Base-by-base conservation (phyloP, 2,888 invertebrate genomes). In the Ormia ochracea region DNA sequence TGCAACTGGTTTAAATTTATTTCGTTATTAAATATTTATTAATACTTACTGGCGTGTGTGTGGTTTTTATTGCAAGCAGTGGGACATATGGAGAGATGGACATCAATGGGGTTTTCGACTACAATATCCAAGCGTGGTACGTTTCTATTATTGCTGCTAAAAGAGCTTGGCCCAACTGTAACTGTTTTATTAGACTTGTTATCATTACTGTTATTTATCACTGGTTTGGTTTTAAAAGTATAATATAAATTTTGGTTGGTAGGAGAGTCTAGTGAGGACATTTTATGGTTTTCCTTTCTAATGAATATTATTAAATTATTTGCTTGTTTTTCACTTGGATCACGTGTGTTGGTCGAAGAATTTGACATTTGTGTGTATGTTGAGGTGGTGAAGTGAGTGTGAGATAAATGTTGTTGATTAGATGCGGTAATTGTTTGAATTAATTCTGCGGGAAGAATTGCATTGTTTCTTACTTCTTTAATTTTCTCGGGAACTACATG, bases 81-180 rank as follows among this genome's bases (percentile, higher is more conserved):
- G 4, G 86, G 85, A 70, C 88, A 88, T 70, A 85, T 85, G 63
- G 85, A 80, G 23, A 88, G 84, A 43, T 84, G 85, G 19, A 88
- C 78, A 78, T 88, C 87, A 58, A 88, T 82, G 41, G 87, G 86
- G 59, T 85, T 83, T 63, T 85, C 83, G 4, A 86, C 85, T 74
- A 83, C 84, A 28, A 88, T 81, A 31, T 86, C 85, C 4, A 88
- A 82, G 65, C 86, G 82, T 7, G 88, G 88, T 68, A 88, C 81
- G 50, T 31, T 78, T 14, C 77, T 82, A 26, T 82, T 79, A 23
- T 58, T 3, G 17, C 78, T 26, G 33, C 77, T 65, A 48, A 45
- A 14, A 7, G 38, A 68, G 41, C 14, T 14, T 14, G 45, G 6
- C 0, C 2, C n/a, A n/a, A 33, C 83, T 83, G 81, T 33, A 82